A percentile compares a stretch with the other conserved stretches of the same genome.
phyloP scores from a whole-genome alignment of 2,888 invertebrate species.

The Agrotis puta region DNA sequence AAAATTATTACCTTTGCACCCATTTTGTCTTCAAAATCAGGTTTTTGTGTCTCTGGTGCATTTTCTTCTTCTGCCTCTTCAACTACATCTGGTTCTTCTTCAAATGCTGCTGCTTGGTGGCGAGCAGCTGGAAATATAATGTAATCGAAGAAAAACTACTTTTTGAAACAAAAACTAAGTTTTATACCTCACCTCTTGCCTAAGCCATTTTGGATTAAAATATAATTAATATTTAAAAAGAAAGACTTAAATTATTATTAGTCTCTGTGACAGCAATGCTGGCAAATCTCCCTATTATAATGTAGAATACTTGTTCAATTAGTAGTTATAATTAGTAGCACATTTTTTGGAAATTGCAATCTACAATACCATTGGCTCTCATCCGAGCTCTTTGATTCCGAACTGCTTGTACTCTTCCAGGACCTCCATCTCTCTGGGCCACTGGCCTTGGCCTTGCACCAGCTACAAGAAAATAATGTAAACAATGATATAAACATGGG shows the following conservation, averaged over 20 bases:
- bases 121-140: constrained; percentile 78
- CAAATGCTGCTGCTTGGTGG: constrained; percentile 84
- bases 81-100: constrained; percentile 89
- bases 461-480: constrained; percentile 65
- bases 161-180: too few species aligned
- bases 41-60: constrained; percentile 74
- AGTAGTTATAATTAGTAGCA: neutral
- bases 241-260: too few species aligned
- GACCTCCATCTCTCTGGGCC: constrained; percentile 89
- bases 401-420: constrained; percentile 93
- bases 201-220: too few species aligned
- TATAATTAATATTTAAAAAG: too few species aligned
- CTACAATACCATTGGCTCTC: constrained; percentile 89
- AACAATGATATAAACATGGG: neutral
- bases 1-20: constrained; percentile 98
- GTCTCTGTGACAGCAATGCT: neutral
- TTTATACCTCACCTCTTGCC: too few species aligned
- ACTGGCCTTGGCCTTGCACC: constrained; percentile 82
- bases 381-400: constrained; percentile 93
- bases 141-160: neutral
- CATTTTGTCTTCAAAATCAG: constrained; percentile 94
- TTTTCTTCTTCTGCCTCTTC: constrained; percentile 89
- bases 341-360: neutral
- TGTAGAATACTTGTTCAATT: neutral
- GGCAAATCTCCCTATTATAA: neutral